phyloP scores from a whole-genome alignment of 2,888 invertebrate species.

The Dromius quadrimaculatus region DNA sequence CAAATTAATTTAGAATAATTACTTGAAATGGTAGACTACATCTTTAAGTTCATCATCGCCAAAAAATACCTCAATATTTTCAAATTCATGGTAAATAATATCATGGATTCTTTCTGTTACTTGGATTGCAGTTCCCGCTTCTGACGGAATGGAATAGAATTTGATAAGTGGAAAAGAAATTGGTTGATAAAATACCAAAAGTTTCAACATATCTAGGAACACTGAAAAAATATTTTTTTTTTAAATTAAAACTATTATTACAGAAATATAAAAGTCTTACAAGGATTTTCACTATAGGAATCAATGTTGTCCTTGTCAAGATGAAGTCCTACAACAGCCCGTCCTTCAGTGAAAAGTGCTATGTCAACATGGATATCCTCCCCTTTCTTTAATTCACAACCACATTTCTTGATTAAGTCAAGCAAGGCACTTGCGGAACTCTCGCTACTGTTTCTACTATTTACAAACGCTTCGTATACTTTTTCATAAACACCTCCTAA shows the following conservation, averaged over 20 bases:
- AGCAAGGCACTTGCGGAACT: background rate
- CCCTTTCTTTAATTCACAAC: background rate
- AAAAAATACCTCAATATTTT: background rate
- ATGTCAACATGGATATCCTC: background rate
- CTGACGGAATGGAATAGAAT: background rate
- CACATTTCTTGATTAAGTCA: background rate
- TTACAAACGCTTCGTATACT: background rate
- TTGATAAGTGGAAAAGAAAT: background rate
- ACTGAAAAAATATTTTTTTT: conserved; percentile 14
- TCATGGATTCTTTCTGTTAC: background rate
- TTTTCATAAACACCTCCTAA: background rate
- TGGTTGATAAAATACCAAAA: background rate
- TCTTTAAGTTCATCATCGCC: background rate
- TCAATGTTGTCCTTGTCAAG: conserved; percentile 4
- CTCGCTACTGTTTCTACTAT: background rate
- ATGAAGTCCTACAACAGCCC: conserved; percentile 6
- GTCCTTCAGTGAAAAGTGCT: background rate
- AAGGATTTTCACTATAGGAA: background rate
- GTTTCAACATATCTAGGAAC: background rate
- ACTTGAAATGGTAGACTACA: background rate
- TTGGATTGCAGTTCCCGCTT: conserved; percentile 5
- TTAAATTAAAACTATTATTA: too few species aligned
- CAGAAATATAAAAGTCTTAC: too few species aligned
- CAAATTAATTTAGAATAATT: background rate
- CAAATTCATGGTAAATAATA: background rate